Evolutionary conservation across 2,113 vertebrate genomes (phyloP).

Genomic region (Centropus bengalensis): DNA sequence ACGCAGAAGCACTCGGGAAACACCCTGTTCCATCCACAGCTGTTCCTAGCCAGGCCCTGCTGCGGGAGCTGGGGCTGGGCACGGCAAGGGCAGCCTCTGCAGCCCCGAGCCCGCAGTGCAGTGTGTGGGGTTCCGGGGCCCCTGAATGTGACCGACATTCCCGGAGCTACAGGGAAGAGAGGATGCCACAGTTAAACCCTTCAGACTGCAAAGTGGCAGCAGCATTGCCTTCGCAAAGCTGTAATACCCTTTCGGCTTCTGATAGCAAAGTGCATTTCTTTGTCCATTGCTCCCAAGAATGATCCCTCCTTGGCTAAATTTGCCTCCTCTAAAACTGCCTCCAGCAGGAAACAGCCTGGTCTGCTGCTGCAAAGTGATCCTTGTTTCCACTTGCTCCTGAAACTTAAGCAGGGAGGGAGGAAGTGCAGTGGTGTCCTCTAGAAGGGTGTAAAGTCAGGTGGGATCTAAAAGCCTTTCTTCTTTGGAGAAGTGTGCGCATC

Average conservation of each 20-base stretch:
- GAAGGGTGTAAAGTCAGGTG: background rate
- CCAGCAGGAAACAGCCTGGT: background rate
- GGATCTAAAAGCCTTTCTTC: background rate
- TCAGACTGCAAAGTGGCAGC: background rate
- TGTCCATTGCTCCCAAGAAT: background rate
- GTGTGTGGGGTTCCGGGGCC: background rate
- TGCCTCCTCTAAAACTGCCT: background rate
- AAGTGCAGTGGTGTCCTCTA: background rate
- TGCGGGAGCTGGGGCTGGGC: background rate
- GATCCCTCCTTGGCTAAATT: background rate
- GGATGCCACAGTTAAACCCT: background rate
- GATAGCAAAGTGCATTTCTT: background rate
- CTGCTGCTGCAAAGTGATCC: background rate
- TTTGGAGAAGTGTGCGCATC: background rate
- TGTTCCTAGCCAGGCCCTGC: background rate
- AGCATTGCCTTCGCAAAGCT: fast-evolving
- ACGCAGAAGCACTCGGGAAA: background rate
- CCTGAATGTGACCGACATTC: too few relatives aligned
- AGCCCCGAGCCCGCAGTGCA: constrained; percentile 48
- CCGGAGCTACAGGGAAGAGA: background rate
- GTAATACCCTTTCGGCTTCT: background rate
- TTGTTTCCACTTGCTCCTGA: background rate
- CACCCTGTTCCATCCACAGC: background rate
- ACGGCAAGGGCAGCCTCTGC: constrained; percentile 52
- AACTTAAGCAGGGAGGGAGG: background rate